phyloP scores from a whole-genome alignment of 2,888 invertebrate genomes.

The Deilephila porcellus region DNA sequence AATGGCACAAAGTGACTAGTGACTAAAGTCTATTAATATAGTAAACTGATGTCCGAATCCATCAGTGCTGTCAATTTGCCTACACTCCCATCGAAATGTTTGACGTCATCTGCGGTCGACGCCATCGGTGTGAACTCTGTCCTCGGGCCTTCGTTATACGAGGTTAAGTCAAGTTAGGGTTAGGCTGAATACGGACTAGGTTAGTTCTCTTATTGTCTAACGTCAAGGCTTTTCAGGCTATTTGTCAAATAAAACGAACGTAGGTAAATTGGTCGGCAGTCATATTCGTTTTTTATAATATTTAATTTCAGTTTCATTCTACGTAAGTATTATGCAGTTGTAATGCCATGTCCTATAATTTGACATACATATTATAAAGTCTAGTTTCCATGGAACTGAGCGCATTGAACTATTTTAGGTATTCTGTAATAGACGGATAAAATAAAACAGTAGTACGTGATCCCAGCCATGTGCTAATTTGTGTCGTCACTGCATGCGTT shows the following conservation, averaged over 20 bases:
- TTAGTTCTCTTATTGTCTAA: background rate
- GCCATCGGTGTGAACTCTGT: constrained; percentile 1
- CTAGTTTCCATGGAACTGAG: too few species aligned
- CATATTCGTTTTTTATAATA: too few species aligned
- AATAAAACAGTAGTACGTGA: constrained; percentile 4
- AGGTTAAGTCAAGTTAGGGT: constrained; percentile 4
- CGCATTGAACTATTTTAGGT: too few species aligned
- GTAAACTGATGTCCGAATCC: constrained; percentile 6
- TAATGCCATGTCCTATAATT: too few species aligned
- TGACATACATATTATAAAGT: too few species aligned
- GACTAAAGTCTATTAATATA: constrained; percentile 16
- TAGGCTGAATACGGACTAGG: background rate
- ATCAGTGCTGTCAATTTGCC: constrained; percentile 22
- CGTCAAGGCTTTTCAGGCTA: background rate
- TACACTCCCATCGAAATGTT: constrained; percentile 11
- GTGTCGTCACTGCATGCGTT: background rate
- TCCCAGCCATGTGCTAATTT: background rate
- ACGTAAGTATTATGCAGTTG: too few species aligned
- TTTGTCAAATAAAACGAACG: background rate
- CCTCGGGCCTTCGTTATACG: background rate
- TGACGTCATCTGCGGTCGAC: constrained; percentile 8
- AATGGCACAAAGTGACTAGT: background rate
- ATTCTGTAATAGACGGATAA: too few species aligned
- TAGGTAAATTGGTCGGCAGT: too few species aligned
- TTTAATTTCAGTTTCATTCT: too few species aligned